These are phyloP conservation scores for Campopleginae sp. DNA, from an alignment of 2,888 invertebrate species.

Conservation along the genomic window DNA sequence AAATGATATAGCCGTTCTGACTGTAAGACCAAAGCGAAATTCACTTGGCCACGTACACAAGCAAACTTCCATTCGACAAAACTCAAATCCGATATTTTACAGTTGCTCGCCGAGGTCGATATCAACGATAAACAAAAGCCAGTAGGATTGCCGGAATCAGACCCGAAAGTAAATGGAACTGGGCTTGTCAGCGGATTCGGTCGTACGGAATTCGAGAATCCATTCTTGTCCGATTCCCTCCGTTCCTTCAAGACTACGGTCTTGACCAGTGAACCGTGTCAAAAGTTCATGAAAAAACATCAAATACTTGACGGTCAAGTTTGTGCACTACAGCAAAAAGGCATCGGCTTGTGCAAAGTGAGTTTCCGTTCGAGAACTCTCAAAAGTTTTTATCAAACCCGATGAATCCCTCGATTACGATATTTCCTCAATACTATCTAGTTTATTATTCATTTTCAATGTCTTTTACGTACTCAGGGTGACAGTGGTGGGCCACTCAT, in stretches of 20 bases:
- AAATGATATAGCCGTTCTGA: slow-evolving; percentile 71
- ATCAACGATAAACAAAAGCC: slow-evolving; percentile 32
- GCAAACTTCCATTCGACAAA: not conserved
- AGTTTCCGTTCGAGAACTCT: not conserved
- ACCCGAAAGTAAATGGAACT: slow-evolving; percentile 18
- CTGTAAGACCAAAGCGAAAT: slow-evolving; percentile 58
- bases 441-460: not conserved
- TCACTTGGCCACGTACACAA: not conserved
- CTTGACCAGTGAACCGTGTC: slow-evolving; percentile 17
- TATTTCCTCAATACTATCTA: not conserved
- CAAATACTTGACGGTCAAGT: slow-evolving; percentile 44
- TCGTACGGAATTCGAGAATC: slow-evolving; percentile 37
- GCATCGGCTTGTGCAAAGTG: slow-evolving; percentile 61
- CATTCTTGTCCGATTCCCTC: slow-evolving; percentile 32
- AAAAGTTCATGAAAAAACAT: slow-evolving; percentile 18
- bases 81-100: not conserved
- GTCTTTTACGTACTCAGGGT: slow-evolving; percentile 62
- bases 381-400: not conserved
- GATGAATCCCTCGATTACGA: not conserved
- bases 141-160: slow-evolving; percentile 32
- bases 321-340: slow-evolving; percentile 49
- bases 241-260: slow-evolving; percentile 15
- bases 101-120: slow-evolving; percentile 45
- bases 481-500: slow-evolving; percentile 71
- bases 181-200: slow-evolving; percentile 59